These are phyloP conservation scores for Drosophila ezoana DNA, from an alignment of 2,888 invertebrate species.

Conservation along the genomic window DNA sequence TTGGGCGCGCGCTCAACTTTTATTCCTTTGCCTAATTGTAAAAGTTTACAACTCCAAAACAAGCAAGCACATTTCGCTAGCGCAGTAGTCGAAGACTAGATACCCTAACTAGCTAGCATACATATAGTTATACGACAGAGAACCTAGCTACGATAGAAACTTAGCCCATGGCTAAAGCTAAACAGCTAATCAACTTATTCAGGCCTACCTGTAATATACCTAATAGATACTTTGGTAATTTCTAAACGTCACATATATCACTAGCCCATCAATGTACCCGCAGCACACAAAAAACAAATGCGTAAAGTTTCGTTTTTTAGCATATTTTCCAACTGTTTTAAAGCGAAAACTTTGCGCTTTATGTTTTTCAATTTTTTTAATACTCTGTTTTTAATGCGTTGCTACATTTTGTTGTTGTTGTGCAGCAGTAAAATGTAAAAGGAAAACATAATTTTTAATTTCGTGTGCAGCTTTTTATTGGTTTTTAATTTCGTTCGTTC, in stretches of 20 bases:
- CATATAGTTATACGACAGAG: no score
- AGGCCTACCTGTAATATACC: no score
- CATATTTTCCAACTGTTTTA: constrained; percentile 47
- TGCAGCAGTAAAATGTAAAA: constrained; percentile 56
- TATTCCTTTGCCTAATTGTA: constrained; percentile 75
- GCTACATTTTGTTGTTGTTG: constrained; percentile 40
- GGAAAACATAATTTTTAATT: constrained; percentile 81
- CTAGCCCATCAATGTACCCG: background rate
- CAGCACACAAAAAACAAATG: constrained; percentile 19
- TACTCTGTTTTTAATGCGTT: constrained; percentile 43
- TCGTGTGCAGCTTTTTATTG: constrained; percentile 76
- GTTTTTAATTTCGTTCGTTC: constrained; percentile 73
- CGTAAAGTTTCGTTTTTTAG: constrained; percentile 22
- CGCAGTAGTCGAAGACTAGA: background rate
- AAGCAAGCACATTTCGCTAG: background rate
- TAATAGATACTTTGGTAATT: no score
- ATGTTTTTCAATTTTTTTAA: constrained; percentile 5
- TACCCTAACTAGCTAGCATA: constrained; percentile 2
- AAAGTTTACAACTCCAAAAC: constrained; percentile 62
- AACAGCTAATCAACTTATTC: background rate
- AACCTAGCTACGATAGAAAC: no score
- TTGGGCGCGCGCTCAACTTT: constrained; percentile 47
- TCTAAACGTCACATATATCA: background rate
- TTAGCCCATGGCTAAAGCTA: no score
- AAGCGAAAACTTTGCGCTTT: constrained; percentile 34